Evolutionary conservation across 2,797 vertebrate species (phyloP).

Genomic region (Lacerta agilis): DNA sequence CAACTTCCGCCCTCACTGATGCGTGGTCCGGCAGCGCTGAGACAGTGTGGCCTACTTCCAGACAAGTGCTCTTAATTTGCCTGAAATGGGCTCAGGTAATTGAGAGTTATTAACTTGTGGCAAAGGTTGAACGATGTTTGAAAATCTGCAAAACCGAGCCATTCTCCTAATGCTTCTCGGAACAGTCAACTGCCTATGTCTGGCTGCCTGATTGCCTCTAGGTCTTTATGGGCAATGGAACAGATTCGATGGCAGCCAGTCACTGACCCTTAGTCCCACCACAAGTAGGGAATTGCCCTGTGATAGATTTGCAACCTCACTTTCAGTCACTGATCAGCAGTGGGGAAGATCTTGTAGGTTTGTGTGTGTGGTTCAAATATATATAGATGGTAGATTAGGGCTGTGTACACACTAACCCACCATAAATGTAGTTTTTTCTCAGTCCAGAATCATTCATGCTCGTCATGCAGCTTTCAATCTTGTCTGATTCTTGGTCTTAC

Average conservation of each 20-base stretch:
- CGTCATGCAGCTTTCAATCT: no score
- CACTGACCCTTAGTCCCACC: neutral
- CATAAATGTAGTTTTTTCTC: no score
- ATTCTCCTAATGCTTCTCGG: slow-evolving; percentile 8
- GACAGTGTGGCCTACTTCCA: slow-evolving; percentile 1
- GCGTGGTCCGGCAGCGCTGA: neutral
- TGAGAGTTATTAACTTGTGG: slow-evolving; percentile 64
- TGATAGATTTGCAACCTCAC: neutral
- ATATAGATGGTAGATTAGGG: no score
- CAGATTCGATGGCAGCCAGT: neutral
- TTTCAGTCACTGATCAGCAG: neutral
- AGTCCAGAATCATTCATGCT: no score
- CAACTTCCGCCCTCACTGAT: slow-evolving; percentile 9
- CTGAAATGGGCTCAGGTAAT: slow-evolving; percentile 51
- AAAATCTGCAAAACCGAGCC: slow-evolving; percentile 56
- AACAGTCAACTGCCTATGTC: slow-evolving; percentile 29
- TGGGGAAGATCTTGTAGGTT: no score
- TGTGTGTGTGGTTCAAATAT: neutral
- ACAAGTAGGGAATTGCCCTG: neutral
- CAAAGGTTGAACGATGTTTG: slow-evolving; percentile 55
- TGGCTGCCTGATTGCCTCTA: neutral
- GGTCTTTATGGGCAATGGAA: neutral
- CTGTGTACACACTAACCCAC: no score
- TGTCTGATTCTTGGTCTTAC: no score
- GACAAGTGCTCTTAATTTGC: slow-evolving; percentile 58